phyloP scores from a whole-genome alignment of 1,140 invertebrate genomes.

The Paraescarpia echinospica region DNA sequence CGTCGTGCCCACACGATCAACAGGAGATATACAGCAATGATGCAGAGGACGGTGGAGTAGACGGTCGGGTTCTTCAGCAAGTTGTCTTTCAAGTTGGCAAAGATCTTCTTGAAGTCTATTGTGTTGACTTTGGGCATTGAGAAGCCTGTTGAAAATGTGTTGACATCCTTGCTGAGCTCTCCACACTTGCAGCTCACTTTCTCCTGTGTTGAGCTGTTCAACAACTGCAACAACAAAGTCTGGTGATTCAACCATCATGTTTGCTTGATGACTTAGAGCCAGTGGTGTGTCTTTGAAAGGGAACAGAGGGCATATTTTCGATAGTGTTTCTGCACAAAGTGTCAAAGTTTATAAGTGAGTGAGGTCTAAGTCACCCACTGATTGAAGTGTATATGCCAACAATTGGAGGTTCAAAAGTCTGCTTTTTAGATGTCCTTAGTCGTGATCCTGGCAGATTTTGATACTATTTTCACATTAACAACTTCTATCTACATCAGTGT shows the following conservation, averaged over 20 bases:
- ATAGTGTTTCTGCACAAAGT: no score
- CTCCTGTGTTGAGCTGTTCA: neutral
- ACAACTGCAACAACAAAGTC: neutral
- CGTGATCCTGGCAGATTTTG: no score
- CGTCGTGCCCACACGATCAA: slow-evolving; percentile 59
- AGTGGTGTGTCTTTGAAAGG: no score
- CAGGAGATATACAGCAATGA: slow-evolving; percentile 58
- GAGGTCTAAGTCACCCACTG: no score
- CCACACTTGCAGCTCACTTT: neutral
- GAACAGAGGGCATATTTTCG: no score
- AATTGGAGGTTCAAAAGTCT: no score
- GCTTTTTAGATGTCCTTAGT: no score
- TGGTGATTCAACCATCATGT: neutral
- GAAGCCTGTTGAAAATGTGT: neutral
- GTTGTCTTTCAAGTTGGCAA: slow-evolving; percentile 50
- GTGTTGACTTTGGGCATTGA: slow-evolving; percentile 49
- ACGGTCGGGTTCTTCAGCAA: slow-evolving; percentile 55
- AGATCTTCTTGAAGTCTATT: slow-evolving; percentile 64
- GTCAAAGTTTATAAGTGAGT: no score
- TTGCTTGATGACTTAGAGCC: no score
- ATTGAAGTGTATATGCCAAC: no score
- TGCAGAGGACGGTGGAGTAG: slow-evolving; percentile 59
- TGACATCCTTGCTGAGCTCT: neutral
- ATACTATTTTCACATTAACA: no score
- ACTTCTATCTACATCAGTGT: no score